Percentiles rank a stretch among this genome's conserved stretches.
Conservation (phyloP, 2,113 vertebrate species). For the Mustela nigripes region DNA sequence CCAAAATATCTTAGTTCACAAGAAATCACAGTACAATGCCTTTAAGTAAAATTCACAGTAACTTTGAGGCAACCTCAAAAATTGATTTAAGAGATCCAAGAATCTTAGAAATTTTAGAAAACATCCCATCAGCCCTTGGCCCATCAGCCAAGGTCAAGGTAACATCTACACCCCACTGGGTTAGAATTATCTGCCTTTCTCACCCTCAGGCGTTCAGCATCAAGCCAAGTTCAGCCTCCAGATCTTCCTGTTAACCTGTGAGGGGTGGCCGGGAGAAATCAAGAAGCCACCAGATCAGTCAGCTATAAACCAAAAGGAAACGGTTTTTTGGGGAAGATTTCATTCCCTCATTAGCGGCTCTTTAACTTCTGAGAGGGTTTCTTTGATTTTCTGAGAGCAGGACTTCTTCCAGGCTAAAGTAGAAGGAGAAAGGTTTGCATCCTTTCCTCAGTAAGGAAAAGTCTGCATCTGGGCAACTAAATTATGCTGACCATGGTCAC, state of each 20-base stretch:
- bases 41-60: slow-evolving; percentile 47
- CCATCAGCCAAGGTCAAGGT: not conserved
- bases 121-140: not conserved
- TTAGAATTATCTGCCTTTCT: slow-evolving; percentile 32
- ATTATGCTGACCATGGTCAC: not conserved
- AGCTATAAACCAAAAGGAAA: slow-evolving; percentile 45
- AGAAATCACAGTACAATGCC: slow-evolving; percentile 44
- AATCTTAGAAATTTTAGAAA: slow-evolving; percentile 34
- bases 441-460: not conserved
- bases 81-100: slow-evolving; percentile 25
- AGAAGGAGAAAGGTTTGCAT: not conserved
- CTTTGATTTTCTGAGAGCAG: not conserved
- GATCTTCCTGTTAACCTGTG: slow-evolving; percentile 34
- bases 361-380: not conserved
- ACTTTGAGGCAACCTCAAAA: slow-evolving; percentile 43
- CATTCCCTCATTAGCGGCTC: not conserved
- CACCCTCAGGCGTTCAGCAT: slow-evolving; percentile 61
- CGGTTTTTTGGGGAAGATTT: not conserved
- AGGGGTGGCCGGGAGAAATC: not conserved
- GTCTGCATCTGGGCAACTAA: not conserved
- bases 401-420: not conserved
- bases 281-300: slow-evolving; percentile 40
- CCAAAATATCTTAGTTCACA: slow-evolving; percentile 44
- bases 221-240: not conserved
- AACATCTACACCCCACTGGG: not conserved